A percentile compares a stretch with the other conserved stretches of the same genome.
Conservation (phyloP, 1,140 invertebrate genomes). For the Heliconius hermathena region DNA sequence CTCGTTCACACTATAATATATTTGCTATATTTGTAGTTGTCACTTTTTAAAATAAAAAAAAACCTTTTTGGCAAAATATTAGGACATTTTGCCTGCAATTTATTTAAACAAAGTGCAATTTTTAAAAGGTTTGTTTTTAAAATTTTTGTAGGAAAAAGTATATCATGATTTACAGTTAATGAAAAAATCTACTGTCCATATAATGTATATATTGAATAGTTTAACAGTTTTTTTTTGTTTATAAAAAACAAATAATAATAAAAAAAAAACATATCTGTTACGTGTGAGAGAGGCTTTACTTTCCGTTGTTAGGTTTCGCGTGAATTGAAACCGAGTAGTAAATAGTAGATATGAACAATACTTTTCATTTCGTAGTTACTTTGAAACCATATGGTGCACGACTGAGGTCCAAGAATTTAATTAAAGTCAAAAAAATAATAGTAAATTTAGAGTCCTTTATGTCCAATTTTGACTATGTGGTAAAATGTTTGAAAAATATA, state of each 20-base stretch:
- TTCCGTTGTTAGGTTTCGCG: not conserved
- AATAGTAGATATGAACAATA: conserved; percentile 6
- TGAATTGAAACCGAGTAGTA: conserved; percentile 8
- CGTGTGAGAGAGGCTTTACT: not conserved
- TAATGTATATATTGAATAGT: no score
- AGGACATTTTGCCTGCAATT: no score
- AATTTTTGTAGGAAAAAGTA: no score
- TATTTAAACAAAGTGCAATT: no score
- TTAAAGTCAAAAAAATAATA: not conserved
- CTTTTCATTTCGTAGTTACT: not conserved
- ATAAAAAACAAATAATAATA: no score
- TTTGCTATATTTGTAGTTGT: not conserved
- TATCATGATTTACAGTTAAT: not conserved
- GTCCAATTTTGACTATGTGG: not conserved
- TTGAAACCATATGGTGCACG: not conserved
- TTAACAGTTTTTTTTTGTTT: no score
- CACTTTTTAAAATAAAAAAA: not conserved
- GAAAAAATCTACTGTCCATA: not conserved
- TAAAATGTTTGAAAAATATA: not conserved
- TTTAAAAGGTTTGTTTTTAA: no score
- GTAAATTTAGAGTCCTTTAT: not conserved
- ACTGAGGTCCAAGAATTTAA: not conserved
- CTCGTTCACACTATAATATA: not conserved
- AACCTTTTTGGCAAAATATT: not conserved
- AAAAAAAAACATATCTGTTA: not conserved